Evolutionary conservation across 2,797 vertebrate genomes (phyloP).

Genomic region (Clarias platycephalus): DNA sequence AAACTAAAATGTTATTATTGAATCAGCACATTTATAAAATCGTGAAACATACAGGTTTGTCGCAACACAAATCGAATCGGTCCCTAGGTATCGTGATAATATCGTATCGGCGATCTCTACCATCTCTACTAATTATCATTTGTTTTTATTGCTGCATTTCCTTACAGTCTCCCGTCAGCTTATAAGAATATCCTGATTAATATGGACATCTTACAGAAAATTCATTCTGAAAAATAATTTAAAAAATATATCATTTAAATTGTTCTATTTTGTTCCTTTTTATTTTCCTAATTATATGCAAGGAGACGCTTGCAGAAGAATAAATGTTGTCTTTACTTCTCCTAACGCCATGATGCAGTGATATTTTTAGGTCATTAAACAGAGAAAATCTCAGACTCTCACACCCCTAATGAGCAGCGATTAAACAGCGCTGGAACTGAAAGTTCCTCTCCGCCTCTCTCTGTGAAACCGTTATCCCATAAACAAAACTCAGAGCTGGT

Average conservation of each 20-base stretch:
- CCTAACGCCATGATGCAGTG: neutral
- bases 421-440: neutral
- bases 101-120: no score
- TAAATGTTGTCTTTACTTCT: neutral
- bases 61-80: no score
- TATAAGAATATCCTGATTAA: neutral
- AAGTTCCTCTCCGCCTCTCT: neutral
- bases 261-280: neutral
- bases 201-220: neutral
- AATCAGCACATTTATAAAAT: no score
- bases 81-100: no score
- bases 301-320: neutral
- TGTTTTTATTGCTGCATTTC: neutral
- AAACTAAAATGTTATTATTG: no score
- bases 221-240: neutral
- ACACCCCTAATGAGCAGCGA: neutral
- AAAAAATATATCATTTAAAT: neutral
- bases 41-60: no score
- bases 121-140: no score
- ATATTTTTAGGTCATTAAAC: neutral
- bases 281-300: neutral
- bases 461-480: neutral
- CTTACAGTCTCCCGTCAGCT: neutral
- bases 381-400: neutral
- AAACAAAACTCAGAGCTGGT: neutral